phyloP scores from a whole-genome alignment of 92 coral and sea anemone genomes.

The Hydrozoanthus gracilis region DNA sequence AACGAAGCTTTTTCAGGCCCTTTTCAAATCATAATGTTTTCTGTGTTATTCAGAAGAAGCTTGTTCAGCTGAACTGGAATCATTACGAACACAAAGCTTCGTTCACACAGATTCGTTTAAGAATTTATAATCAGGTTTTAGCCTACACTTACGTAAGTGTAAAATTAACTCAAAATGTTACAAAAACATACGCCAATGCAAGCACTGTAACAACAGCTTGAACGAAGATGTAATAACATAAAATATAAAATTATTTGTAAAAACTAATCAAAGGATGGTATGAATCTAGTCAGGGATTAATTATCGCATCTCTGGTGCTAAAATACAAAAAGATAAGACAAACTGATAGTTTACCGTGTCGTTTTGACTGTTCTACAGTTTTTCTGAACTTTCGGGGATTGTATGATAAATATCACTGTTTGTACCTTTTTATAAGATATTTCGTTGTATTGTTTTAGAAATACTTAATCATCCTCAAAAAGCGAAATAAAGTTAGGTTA shows the following conservation, averaged over 20 bases:
- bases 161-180: not conserved
- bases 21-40: not conserved
- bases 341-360: too few relatives aligned
- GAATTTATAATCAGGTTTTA: not conserved
- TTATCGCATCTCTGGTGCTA: not conserved
- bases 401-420: slow-evolving; percentile 6
- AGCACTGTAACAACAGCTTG: slow-evolving; percentile 7
- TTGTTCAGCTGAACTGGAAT: not conserved
- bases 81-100: not conserved
- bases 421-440: not conserved
- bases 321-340: too few relatives aligned
- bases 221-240: slow-evolving; percentile 6
- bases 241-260: not conserved
- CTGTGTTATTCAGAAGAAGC: not conserved
- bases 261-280: not conserved
- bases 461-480: too few relatives aligned
- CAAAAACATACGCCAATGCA: not conserved
- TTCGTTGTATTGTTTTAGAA: slow-evolving; percentile 6
- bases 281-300: not conserved
- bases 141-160: slow-evolving; percentile 4
- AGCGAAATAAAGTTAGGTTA: too few relatives aligned
- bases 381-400: slow-evolving; percentile 2
- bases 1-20: too few relatives aligned
- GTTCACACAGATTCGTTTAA: not conserved
- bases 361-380: slow-evolving; percentile 7